Percentiles rank a stretch among this genome's conserved stretches.
Conservation (phyloP, 1,140 invertebrate species). For the Laupala kohalensis region DNA sequence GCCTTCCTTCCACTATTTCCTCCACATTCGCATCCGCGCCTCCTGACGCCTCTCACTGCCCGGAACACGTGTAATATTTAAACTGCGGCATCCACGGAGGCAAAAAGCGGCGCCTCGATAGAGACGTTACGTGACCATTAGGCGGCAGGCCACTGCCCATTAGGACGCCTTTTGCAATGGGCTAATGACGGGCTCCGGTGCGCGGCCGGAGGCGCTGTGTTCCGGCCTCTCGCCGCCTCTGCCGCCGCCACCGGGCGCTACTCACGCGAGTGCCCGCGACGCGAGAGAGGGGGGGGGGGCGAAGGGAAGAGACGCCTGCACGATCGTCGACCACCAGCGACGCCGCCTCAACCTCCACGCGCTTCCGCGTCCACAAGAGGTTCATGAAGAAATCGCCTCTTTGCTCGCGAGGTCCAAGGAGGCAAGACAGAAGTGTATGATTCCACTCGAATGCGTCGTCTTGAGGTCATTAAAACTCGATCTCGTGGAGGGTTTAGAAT, state of each 20-base stretch:
- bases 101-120: constrained; percentile 5
- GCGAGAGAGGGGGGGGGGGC: too few species aligned
- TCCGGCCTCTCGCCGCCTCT: not conserved
- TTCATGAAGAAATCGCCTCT: too few species aligned
- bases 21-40: too few species aligned
- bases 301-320: not conserved
- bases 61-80: not conserved
- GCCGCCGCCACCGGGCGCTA: too few species aligned
- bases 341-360: too few species aligned
- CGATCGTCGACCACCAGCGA: not conserved
- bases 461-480: too few species aligned
- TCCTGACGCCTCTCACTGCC: not conserved
- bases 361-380: not conserved
- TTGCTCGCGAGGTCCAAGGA: too few species aligned
- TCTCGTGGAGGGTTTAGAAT: too few species aligned
- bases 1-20: too few species aligned
- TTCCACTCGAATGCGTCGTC: too few species aligned
- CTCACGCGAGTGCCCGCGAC: not conserved
- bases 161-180: constrained; percentile 12
- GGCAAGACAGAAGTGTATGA: too few species aligned
- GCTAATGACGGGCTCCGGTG: constrained; percentile 5
- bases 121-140: constrained; percentile 13
- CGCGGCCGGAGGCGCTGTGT: not conserved
- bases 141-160: constrained; percentile 3
- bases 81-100: not conserved